These are phyloP conservation scores for Hirtodrosophila histrioides DNA, from an alignment of 2,888 invertebrate genomes.

Conservation along the genomic window DNA sequence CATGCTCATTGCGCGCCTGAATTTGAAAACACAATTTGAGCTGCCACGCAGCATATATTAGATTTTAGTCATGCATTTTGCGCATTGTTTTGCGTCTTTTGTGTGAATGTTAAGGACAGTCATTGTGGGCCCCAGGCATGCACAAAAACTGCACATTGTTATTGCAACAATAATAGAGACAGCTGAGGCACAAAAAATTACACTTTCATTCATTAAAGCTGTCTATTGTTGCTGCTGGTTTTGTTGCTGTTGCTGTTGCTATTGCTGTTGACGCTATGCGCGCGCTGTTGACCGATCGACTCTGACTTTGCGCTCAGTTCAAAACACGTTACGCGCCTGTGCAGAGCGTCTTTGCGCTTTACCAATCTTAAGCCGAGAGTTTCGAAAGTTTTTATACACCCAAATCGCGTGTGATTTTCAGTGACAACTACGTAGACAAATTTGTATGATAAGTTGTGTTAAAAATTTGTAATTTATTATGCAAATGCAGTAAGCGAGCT, in stretches of 20 bases:
- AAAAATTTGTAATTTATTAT: constrained; percentile 63
- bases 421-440: constrained; percentile 39
- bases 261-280: constrained; percentile 22
- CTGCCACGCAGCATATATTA: constrained; percentile 19
- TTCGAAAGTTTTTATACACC: constrained; percentile 67
- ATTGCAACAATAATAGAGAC: constrained; percentile 62
- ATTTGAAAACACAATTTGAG: constrained; percentile 13
- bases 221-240: constrained; percentile 56
- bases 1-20: constrained; percentile 12
- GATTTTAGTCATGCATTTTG: constrained; percentile 27
- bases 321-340: constrained; percentile 77
- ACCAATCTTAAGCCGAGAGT: constrained; percentile 46
- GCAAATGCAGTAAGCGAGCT: constrained; percentile 63
- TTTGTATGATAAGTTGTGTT: constrained; percentile 46
- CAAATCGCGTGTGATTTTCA: constrained; percentile 54
- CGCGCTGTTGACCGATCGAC: constrained; percentile 58
- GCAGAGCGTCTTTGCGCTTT: constrained; percentile 71
- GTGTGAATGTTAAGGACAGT: constrained; percentile 65
- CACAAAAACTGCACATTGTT: constrained; percentile 62
- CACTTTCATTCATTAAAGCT: constrained; percentile 75
- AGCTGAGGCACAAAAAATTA: constrained; percentile 49
- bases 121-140: constrained; percentile 49
- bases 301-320: constrained; percentile 59
- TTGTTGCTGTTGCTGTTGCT: constrained; percentile 18
- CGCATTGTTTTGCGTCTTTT: constrained; percentile 41